Conservation (phyloP, 2,888 invertebrate genomes). For the Ganaspis brasiliensis region DNA sequence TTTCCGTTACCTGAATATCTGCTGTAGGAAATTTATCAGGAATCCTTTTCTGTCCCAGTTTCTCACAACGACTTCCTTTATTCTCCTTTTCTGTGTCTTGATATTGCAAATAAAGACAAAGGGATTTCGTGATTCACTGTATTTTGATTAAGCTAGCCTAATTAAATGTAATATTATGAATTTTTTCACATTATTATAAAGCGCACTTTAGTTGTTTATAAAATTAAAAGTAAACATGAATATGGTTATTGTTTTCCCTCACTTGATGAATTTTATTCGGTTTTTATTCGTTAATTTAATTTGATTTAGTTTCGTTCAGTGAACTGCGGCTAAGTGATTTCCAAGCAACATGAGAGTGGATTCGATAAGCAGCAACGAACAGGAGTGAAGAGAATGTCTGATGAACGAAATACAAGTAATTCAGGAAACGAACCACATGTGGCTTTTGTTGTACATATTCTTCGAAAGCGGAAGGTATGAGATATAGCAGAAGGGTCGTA, state of each 20-base stretch:
- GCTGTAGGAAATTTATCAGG: slow-evolving; percentile 58
- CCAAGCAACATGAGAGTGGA: slow-evolving; percentile 14
- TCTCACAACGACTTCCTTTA: neutral
- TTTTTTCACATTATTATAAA: too few species aligned
- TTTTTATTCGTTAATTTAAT: slow-evolving; percentile 24
- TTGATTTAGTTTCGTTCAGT: slow-evolving; percentile 42
- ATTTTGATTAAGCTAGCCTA: too few species aligned
- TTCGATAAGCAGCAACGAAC: slow-evolving; percentile 38
- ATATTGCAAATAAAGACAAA: too few species aligned
- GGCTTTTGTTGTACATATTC: neutral
- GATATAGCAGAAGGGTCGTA: neutral
- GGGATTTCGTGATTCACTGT: too few species aligned
- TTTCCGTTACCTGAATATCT: slow-evolving; percentile 80
- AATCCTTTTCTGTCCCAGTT: neutral
- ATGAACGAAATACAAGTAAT: neutral
- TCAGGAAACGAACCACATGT: slow-evolving; percentile 2
- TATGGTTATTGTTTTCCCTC: slow-evolving; percentile 39
- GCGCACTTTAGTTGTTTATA: too few species aligned
- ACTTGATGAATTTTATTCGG: neutral
- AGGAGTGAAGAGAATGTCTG: neutral
- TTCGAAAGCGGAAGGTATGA: neutral
- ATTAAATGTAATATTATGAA: too few species aligned
- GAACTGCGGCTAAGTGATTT: slow-evolving; percentile 46
- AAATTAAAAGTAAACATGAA: neutral
- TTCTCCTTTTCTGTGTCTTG: neutral